Percentiles rank a stretch among this genome's conserved stretches.
Evolutionary conservation across 2,113 vertebrate genomes (phyloP).

Genomic region (Pangasianodon hypophthalmus): DNA sequence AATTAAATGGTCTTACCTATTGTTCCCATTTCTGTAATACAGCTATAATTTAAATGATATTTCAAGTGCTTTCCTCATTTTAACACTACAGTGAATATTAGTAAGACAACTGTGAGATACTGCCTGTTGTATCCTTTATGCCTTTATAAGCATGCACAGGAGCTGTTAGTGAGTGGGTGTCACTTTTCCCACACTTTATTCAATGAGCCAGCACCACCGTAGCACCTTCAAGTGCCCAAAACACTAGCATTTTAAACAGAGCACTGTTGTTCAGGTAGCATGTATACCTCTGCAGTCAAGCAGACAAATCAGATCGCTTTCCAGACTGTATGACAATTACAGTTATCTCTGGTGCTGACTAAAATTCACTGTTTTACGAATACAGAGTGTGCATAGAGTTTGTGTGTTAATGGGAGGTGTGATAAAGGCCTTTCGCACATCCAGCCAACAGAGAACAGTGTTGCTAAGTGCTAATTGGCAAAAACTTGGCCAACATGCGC

Average conservation of each 20-base stretch:
- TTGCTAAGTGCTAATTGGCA: constrained; percentile 19
- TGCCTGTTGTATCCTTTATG: background rate
- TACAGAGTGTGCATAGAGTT: background rate
- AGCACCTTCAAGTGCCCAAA: constrained; percentile 19
- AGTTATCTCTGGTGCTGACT: background rate
- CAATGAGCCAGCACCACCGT: background rate
- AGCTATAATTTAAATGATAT: background rate
- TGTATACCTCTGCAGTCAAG: background rate
- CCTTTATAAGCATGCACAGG: background rate
- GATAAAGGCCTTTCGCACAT: constrained; percentile 15
- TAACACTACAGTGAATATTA: background rate
- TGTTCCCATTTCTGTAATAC: background rate
- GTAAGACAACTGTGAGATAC: background rate
- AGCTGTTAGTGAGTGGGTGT: constrained; percentile 7
- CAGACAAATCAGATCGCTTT: background rate
- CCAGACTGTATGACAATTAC: background rate
- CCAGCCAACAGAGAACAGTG: constrained; percentile 9
- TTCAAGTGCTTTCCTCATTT: background rate
- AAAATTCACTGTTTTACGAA: background rate
- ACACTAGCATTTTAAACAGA: background rate
- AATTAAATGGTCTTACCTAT: background rate
- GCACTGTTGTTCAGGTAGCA: background rate
- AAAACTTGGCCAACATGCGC: background rate
- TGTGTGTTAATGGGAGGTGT: background rate
- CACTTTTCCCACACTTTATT: background rate